Conservation (phyloP, 1,140 invertebrate species). For the Leguminivora glycinivorella region DNA sequence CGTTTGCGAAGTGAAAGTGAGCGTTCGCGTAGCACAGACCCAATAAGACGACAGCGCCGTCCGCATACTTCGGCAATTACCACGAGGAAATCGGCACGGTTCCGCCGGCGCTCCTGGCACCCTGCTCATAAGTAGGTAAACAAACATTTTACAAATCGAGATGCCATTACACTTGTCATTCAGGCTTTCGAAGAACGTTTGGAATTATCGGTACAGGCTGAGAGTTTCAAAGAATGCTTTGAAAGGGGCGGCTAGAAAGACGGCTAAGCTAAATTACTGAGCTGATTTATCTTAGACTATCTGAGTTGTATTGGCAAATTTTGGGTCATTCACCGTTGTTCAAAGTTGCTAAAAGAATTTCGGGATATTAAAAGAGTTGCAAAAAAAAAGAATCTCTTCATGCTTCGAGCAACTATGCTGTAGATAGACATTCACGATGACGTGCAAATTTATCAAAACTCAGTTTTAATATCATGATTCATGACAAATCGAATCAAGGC, state of each 20-base stretch:
- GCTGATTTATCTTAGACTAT: too few species aligned
- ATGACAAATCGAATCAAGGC: too few species aligned
- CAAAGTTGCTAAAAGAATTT: too few species aligned
- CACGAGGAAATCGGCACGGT: slow-evolving; percentile 71
- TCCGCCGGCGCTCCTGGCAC: slow-evolving; percentile 54
- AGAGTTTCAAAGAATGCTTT: not conserved
- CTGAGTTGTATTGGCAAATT: too few species aligned
- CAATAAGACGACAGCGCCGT: slow-evolving; percentile 75
- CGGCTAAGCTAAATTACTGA: not conserved
- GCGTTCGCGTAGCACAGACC: slow-evolving; percentile 68
- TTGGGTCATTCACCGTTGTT: too few species aligned
- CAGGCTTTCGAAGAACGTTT: not conserved
- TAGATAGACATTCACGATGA: too few species aligned
- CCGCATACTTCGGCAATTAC: slow-evolving; percentile 75
- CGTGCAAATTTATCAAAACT: too few species aligned
- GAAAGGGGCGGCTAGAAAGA: not conserved
- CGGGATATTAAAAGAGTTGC: too few species aligned
- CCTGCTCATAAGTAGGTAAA: slow-evolving; percentile 35
- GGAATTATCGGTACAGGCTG: not conserved
- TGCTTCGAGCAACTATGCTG: too few species aligned
- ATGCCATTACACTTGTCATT: not conserved
- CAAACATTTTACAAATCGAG: slow-evolving; percentile 9
- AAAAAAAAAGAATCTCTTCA: too few species aligned
- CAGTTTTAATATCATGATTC: too few species aligned
- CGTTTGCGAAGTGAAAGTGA: slow-evolving; percentile 74